A percentile compares a stretch with the other conserved stretches of the same genome.
Evolutionary conservation across 2,113 vertebrate genomes (phyloP).

Genomic region (Hypomesus transpacificus): DNA sequence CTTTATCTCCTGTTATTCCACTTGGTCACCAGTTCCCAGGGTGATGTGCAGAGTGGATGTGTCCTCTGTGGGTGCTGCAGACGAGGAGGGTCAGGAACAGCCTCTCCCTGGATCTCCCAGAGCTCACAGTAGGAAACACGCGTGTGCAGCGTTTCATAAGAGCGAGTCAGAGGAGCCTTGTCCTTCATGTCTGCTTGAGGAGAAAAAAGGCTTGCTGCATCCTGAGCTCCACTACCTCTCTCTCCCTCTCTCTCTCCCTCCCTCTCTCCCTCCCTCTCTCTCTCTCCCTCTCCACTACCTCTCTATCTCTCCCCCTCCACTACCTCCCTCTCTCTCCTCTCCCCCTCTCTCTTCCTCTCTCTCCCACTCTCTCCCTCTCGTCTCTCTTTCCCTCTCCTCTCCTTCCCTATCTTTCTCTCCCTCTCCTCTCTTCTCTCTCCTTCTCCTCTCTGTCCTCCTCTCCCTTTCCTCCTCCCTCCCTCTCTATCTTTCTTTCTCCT

Average conservation of each 20-base stretch:
- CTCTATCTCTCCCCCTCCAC: slow-evolving; percentile 4
- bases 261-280: not conserved
- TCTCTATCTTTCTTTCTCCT: not conserved
- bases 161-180: no score
- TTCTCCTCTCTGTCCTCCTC: not conserved
- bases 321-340: not conserved
- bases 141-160: no score
- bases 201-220: no score
- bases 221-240: no score
- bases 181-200: no score
- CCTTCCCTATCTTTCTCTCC: not conserved
- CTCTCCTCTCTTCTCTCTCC: not conserved
- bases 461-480: not conserved
- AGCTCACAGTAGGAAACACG: no score
- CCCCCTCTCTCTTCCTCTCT: not conserved
- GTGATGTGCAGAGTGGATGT: no score
- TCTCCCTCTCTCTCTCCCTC: not conserved
- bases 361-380: slow-evolving; percentile 2
- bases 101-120: no score
- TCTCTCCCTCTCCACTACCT: not conserved
- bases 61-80: no score
- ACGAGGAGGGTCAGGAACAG: no score
- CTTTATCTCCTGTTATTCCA: no score
- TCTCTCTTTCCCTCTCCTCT: not conserved
- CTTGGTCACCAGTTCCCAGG: no score